Conservation (phyloP, 1,140 invertebrate genomes). For the Watersipora subatra region DNA sequence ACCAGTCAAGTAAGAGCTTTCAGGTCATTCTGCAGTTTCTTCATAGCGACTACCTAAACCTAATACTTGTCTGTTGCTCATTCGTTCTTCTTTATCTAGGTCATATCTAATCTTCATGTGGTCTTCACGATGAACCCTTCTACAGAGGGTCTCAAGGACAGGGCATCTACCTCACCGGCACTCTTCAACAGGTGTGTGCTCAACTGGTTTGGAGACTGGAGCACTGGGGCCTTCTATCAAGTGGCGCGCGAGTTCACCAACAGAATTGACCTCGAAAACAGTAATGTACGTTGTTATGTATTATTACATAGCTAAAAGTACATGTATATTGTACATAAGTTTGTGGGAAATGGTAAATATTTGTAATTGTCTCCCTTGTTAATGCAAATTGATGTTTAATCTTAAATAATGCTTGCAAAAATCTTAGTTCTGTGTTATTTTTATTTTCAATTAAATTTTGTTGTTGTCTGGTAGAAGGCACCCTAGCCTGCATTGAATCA, state of each 20-base stretch:
- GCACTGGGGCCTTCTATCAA: constrained; percentile 88
- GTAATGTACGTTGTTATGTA: constrained; percentile 23
- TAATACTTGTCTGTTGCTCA: background rate
- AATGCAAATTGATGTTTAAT: no score
- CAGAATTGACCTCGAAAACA: constrained; percentile 47
- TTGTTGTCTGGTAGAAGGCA: no score
- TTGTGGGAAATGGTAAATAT: background rate
- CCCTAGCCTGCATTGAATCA: no score
- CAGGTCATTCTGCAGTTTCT: background rate
- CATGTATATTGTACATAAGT: background rate
- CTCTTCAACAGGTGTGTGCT: constrained; percentile 95
- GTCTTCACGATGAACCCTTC: constrained; percentile 99
- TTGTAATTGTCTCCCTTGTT: background rate
- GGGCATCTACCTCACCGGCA: constrained; percentile 94
- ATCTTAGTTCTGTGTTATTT: no score
- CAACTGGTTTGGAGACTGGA: constrained; percentile 99
- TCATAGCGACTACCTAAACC: no score
- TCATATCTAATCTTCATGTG: constrained; percentile 97
- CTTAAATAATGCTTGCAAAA: no score
- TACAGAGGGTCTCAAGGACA: constrained; percentile 89
- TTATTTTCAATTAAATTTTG: no score
- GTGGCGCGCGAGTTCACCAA: constrained; percentile 51
- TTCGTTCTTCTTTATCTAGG: constrained; percentile 54
- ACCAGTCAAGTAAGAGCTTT: constrained; percentile 53
- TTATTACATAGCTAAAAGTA: background rate